These are phyloP conservation scores for Vanessa atalanta DNA, from an alignment of 1,140 invertebrate genomes.

Conservation along the genomic window DNA sequence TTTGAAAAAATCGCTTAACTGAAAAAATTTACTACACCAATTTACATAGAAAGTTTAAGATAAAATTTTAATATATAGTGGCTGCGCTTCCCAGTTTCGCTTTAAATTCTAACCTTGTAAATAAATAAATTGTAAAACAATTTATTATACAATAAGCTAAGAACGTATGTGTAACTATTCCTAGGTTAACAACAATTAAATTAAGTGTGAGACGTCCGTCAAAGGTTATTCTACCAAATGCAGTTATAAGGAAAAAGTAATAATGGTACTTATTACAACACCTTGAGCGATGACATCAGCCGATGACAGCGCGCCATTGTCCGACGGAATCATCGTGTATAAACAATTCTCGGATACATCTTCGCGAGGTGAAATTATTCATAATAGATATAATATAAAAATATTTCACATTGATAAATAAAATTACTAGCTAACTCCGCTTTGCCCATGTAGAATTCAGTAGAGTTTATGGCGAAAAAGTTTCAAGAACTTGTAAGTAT, in stretches of 20 bases:
- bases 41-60: too few relatives aligned
- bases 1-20: too few relatives aligned
- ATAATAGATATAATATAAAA: not conserved
- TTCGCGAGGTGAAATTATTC: constrained; percentile 5
- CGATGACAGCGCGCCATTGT: constrained; percentile 44
- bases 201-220: not conserved
- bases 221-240: constrained; percentile 4
- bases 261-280: constrained; percentile 44
- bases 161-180: not conserved
- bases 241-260: constrained; percentile 47
- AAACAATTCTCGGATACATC: constrained; percentile 36
- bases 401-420: too few relatives aligned
- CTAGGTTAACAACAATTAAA: not conserved
- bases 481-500: too few relatives aligned
- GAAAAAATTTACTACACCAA: too few relatives aligned
- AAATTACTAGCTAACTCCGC: too few relatives aligned
- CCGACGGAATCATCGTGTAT: constrained; percentile 27
- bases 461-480: too few relatives aligned
- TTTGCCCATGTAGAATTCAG: too few relatives aligned
- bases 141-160: not conserved
- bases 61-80: too few relatives aligned
- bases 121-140: too few relatives aligned
- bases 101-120: too few relatives aligned
- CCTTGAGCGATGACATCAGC: constrained; percentile 57
- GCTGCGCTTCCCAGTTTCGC: too few relatives aligned